Base-by-base conservation (phyloP, 1,140 invertebrate species). In the Ips nitidus region DNA sequence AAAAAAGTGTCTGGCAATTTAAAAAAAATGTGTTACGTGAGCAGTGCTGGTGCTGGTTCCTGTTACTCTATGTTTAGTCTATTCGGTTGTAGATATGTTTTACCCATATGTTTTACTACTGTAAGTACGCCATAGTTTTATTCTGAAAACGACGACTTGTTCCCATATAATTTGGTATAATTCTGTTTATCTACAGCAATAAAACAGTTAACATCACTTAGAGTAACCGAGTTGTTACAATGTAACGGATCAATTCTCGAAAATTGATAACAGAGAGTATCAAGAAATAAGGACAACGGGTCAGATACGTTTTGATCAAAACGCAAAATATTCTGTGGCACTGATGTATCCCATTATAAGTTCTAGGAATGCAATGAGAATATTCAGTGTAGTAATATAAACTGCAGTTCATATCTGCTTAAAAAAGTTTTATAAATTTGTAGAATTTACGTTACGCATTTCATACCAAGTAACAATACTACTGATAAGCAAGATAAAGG, bases 1-100 rank as follows among this genome's bases (percentile, higher is more conserved):
- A 4, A 37, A 45, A 42, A 61, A 36, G 40, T 8, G 37, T 61
- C 50, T 45, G 5, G 50, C 38, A 50, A 7, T 50, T 36, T 47
- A 47, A 36, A 37, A 4, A 61, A 61, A 61, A 47, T 47, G 43
- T 61, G 7, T 7, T 22, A 36, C 59, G 59, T 47, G 43, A 61
- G 22, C 45, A 50, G 45, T 50, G 45, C 22, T 37, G 36, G 45
- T 50, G 45, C 22, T 37, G 36, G 42, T 61, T 61, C 37, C 2
- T 43, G 36, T 8, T 37, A 22, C 40, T 61, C 59, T 36, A 61
- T 42, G 59, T 61, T 61, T 8, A 43, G 43, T 47, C 4, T 22
- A 4, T 37, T 61, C 37, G 41, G 59, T 37, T 61, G 59, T 61
- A 7, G 59, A 36, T 56, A 39, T 56, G 8, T 4, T 40, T 22